These are phyloP conservation scores for Limnephilus rhombicus DNA, from an alignment of 2,888 invertebrate species.

Conservation along the genomic window DNA sequence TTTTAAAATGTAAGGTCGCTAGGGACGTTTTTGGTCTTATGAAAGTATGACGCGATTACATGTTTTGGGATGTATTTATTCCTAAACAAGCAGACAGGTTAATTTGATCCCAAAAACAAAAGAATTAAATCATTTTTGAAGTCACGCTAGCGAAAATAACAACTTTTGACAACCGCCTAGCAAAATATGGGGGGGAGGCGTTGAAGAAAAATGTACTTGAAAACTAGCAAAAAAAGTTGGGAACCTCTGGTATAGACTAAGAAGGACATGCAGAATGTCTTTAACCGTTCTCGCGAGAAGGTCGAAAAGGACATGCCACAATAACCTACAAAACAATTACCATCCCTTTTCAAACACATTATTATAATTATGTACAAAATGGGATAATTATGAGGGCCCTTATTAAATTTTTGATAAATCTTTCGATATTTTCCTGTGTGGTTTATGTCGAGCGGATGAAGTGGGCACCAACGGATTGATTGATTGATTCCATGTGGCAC, in stretches of 20 bases:
- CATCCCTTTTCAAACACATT: not conserved
- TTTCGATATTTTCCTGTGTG: not conserved
- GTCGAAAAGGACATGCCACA: not conserved
- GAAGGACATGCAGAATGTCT: not conserved
- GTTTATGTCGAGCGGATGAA: not conserved
- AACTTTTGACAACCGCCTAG: too few relatives aligned
- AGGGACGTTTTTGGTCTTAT: too few relatives aligned
- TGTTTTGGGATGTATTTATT: too few relatives aligned
- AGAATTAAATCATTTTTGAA: too few relatives aligned
- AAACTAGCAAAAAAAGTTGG: not conserved
- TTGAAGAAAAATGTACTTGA: too few relatives aligned
- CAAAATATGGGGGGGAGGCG: too few relatives aligned
- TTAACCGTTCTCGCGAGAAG: not conserved
- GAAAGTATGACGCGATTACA: too few relatives aligned
- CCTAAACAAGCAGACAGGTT: too few relatives aligned
- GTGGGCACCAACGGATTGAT: not conserved
- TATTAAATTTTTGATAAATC: not conserved
- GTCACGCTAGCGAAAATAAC: too few relatives aligned
- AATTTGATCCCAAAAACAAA: too few relatives aligned
- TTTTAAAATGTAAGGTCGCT: too few relatives aligned
- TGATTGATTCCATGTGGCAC: slow-evolving; percentile 12
- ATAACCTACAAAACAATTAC: not conserved
- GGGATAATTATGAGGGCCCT: not conserved
- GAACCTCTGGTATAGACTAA: not conserved
- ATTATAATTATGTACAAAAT: not conserved